These are phyloP conservation scores for Synanthedon myopaeformis DNA, from an alignment of 2,888 invertebrate species.

Conservation along the genomic window DNA sequence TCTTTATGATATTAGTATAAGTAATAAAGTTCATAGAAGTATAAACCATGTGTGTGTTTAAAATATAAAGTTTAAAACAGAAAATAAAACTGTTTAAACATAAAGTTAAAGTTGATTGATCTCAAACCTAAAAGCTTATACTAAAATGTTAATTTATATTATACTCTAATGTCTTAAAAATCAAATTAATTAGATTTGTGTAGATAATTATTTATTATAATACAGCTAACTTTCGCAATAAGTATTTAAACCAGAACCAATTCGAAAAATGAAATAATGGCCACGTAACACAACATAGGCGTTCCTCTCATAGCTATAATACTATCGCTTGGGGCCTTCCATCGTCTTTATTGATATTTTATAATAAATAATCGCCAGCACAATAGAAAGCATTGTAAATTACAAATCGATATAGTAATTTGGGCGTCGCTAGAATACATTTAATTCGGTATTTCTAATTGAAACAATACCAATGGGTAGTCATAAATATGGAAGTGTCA, in stretches of 20 bases:
- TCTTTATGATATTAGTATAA: too few species aligned
- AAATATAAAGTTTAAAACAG: too few species aligned
- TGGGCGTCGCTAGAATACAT: constrained; percentile 53
- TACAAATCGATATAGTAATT: constrained; percentile 50
- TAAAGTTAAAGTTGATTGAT: too few species aligned
- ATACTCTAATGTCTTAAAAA: too few species aligned
- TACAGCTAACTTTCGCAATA: neutral
- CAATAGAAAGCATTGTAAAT: constrained; percentile 47
- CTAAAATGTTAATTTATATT: too few species aligned
- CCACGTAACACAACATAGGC: constrained; percentile 48
- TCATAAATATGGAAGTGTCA: constrained; percentile 48
- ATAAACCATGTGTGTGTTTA: too few species aligned
- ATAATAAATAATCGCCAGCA: constrained; percentile 43
- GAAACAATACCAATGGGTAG: constrained; percentile 53
- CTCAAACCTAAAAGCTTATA: too few species aligned
- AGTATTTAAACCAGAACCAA: constrained; percentile 16
- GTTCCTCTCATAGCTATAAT: constrained; percentile 27
- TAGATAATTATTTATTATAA: too few species aligned
- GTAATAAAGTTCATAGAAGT: too few species aligned
- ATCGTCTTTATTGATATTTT: constrained; percentile 47
- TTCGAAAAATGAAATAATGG: constrained; percentile 41
- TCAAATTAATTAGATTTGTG: too few species aligned
- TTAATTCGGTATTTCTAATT: constrained; percentile 61
- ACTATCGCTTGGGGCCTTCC: constrained; percentile 38
- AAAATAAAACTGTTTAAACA: too few species aligned